Conservation (phyloP, 2,797 vertebrate species). For the Coracias cyanogaster region DNA sequence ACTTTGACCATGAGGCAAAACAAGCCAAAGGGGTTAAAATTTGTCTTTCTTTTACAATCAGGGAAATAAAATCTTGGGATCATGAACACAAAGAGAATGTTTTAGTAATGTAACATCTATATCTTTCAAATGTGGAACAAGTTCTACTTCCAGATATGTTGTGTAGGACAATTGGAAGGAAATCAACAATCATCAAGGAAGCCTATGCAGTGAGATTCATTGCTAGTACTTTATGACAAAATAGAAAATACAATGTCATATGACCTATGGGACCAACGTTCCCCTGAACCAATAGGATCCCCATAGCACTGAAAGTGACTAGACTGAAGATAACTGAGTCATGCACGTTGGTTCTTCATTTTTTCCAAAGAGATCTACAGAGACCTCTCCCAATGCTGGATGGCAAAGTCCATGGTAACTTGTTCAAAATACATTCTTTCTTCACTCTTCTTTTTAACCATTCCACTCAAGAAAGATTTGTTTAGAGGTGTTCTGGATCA, state of each 20-base stretch:
- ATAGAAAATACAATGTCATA: background rate
- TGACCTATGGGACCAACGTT: rapidly evolving
- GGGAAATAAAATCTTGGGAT: background rate
- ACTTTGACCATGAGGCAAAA: background rate
- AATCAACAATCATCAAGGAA: background rate
- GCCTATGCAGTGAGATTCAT: background rate
- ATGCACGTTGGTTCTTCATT: rapidly evolving
- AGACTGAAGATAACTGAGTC: background rate
- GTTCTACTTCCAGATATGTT: background rate
- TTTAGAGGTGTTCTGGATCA: background rate
- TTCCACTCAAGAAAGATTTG: background rate
- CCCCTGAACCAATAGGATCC: rapidly evolving
- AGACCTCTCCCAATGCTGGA: background rate
- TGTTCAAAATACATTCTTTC: background rate
- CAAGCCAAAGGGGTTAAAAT: background rate
- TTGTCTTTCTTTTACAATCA: background rate
- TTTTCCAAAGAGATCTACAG: background rate
- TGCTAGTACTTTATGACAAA: background rate
- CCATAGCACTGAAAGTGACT: background rate
- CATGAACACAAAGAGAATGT: background rate
- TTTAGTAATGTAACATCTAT: background rate
- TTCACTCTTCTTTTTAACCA: background rate
- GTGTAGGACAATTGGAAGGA: background rate
- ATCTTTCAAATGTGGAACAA: background rate
- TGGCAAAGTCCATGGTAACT: background rate